Percentiles rank a stretch among this genome's conserved stretches.
Evolutionary conservation across 2,797 vertebrate species (phyloP).

Genomic region (Pachyuromys duprasi): DNA sequence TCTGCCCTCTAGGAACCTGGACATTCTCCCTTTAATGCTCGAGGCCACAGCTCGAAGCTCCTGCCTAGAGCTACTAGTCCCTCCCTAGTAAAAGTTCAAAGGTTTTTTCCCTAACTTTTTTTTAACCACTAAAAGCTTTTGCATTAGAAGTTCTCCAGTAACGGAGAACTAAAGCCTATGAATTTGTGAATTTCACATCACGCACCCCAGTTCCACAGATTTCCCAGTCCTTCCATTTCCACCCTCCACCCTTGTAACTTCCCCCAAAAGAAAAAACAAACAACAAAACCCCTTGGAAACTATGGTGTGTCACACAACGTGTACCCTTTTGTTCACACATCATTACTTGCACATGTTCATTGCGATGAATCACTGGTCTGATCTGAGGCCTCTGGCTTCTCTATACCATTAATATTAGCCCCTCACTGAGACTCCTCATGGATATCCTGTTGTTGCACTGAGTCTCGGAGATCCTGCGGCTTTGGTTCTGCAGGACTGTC

Average conservation of each 20-base stretch:
- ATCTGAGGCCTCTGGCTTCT: not conserved
- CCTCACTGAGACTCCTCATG: not conserved
- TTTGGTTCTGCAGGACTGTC: not conserved
- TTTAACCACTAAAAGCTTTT: not conserved
- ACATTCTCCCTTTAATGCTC: not conserved
- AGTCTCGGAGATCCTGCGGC: not conserved
- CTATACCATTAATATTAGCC: not conserved
- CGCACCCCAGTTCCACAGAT: not conserved
- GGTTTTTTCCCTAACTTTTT: too few species aligned
- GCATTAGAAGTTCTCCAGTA: constrained; percentile 6
- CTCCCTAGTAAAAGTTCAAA: too few species aligned
- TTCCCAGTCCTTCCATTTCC: not conserved
- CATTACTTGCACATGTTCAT: not conserved
- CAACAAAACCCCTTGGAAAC: not conserved
- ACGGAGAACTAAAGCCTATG: not conserved
- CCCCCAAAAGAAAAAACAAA: not conserved
- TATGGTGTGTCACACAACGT: not conserved
- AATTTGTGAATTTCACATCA: not conserved
- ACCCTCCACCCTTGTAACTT: not conserved
- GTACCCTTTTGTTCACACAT: not conserved
- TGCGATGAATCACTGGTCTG: not conserved
- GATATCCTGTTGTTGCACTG: not conserved
- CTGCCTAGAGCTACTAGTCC: not conserved
- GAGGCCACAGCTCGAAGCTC: not conserved
- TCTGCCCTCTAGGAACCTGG: not conserved